Base-by-base conservation (phyloP, 2,797 vertebrate genomes). In the Cossypha dichroa region DNA sequence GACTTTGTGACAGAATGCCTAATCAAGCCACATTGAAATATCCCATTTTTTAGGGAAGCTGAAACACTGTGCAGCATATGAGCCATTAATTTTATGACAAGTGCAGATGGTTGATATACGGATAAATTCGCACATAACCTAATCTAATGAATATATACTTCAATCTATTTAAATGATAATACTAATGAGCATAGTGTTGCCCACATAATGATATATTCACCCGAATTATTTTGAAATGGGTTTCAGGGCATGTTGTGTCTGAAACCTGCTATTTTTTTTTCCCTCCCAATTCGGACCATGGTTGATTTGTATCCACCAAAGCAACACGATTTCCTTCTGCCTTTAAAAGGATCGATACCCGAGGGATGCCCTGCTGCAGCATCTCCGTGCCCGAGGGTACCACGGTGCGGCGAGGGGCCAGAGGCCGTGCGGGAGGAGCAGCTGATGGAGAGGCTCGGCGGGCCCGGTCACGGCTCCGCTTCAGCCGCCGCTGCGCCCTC, bases 1-100 rank as follows among this genome's bases (percentile, higher is more conserved):
- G 58, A 46, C 52, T 59, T 22, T 13, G 19, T 41, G 72, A 82
- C 80, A 87, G 74, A 69, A 62, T 10, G 22, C 22, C 74, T 76
- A 21, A 56, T 31, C 41, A 60, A 92, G 45, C 36, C 60, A 80
- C 56, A 55, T 23, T 25, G 52, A 87, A 92, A 80, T 15, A 80
- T 8, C 19, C 62, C 7, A 7, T 58, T 38, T 89, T 88, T 77
- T 34, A 55, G 40, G 48, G 33, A 74, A 74, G 45, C 34, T 48
- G 64, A 81, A 93, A 41, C 28, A 69, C 5, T 78, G 59, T 23
- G 64, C 31, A 67, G 48, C n/a, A 40, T 22, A 80, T 0, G 13
- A 90, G 19, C 69, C 82, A 87, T 92, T 94, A 83, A 78, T 91
- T 94, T 86, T 58, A 88, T 25, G 40, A 63, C 74, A 75, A 68